Conservation (phyloP, 1,140 invertebrate species). For the Musca domestica region DNA sequence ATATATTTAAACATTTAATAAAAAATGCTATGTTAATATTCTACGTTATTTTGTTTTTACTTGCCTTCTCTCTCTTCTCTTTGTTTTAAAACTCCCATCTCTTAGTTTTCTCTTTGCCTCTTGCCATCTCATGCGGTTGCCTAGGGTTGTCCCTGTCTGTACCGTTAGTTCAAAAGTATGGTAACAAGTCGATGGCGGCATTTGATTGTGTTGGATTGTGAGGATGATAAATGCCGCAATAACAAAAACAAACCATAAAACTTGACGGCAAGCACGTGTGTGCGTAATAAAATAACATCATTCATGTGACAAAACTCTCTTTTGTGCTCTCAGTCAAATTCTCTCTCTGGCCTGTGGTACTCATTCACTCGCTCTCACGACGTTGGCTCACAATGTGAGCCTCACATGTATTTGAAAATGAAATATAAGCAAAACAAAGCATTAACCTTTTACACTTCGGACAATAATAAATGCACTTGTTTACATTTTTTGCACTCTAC, state of each 20-base stretch:
- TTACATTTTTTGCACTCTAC: neutral
- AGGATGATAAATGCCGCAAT: slow-evolving; percentile 24
- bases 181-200: no score
- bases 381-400: slow-evolving; percentile 24
- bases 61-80: neutral
- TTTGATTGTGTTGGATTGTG: neutral
- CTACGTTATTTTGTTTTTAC: no score
- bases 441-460: slow-evolving; percentile 18
- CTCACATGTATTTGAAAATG: slow-evolving; percentile 1
- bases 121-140: neutral
- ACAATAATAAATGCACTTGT: slow-evolving; percentile 1
- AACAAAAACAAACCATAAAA: slow-evolving; percentile 49
- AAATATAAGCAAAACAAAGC: slow-evolving; percentile 25
- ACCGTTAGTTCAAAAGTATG: neutral
- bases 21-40: no score
- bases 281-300: slow-evolving; percentile 23
- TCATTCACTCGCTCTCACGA: neutral
- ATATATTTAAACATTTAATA: neutral
- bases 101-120: neutral
- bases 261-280: slow-evolving; percentile 33
- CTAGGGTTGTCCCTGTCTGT: neutral
- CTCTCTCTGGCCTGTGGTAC: neutral
- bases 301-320: neutral
- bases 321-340: no score
- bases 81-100: neutral